Evolutionary conservation across 2,888 invertebrate genomes (phyloP).

Genomic region (Caenorhabditis parvicauda): DNA sequence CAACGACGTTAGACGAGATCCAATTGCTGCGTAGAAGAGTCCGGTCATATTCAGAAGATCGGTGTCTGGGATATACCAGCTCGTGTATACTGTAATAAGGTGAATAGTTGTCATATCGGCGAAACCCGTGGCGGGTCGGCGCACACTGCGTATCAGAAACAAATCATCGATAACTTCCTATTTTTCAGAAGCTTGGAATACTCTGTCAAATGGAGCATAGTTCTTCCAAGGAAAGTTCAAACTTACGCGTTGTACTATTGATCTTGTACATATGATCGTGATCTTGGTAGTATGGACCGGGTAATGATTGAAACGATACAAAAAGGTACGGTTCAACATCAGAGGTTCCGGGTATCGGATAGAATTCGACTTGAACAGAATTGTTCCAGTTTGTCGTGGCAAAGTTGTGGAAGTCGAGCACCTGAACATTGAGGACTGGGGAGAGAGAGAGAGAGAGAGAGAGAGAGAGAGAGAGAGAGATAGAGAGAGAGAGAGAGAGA

Average conservation of each 20-base stretch:
- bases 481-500: too few species aligned
- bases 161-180: too few species aligned
- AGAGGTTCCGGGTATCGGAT: constrained; percentile 2
- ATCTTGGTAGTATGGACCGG: constrained; percentile 32
- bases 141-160: too few species aligned
- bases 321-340: constrained; percentile 31
- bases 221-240: background rate
- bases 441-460: too few species aligned
- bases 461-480: too few species aligned
- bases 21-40: constrained; percentile 42
- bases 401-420: constrained; percentile 45
- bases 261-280: constrained; percentile 27
- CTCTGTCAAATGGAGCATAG: too few species aligned
- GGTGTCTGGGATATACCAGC: constrained; percentile 22
- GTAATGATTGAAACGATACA: constrained; percentile 38
- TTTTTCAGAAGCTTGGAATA: too few species aligned
- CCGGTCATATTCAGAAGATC: constrained; percentile 40
- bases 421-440: too few species aligned
- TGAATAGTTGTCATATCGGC: too few species aligned
- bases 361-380: constrained; percentile 35
- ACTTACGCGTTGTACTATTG: constrained; percentile 2
- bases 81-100: constrained; percentile 17
- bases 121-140: too few species aligned
- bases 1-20: constrained; percentile 23
- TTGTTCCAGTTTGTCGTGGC: constrained; percentile 44